Percentiles rank a stretch among this genome's conserved stretches.
phyloP scores from a whole-genome alignment of 2,888 invertebrate genomes.

The Drosophila multiciliata region DNA sequence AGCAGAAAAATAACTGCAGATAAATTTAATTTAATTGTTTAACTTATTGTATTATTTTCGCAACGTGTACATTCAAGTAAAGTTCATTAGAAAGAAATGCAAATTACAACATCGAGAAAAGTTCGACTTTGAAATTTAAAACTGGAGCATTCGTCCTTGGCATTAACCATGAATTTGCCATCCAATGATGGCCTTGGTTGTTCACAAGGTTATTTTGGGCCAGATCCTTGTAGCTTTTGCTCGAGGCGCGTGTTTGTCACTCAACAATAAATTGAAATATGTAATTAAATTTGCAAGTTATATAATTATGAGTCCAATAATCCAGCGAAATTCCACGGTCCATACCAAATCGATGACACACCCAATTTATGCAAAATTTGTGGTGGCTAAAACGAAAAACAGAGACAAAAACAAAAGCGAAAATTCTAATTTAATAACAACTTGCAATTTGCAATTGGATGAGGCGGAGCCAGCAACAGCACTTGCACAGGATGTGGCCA shows the following conservation, averaged over 20 bases:
- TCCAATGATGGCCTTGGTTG: not conserved
- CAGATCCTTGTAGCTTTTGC: conserved; percentile 2
- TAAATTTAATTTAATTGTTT: not conserved
- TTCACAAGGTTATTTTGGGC: conserved; percentile 6
- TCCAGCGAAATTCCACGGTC: not conserved
- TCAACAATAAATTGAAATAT: conserved; percentile 55
- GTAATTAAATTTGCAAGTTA: conserved; percentile 62
- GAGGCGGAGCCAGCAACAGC: conserved; percentile 13
- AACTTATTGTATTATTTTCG: not conserved
- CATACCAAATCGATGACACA: conserved; percentile 18
- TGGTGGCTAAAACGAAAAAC: not conserved
- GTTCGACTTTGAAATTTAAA: not conserved
- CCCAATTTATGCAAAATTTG: conserved; percentile 14
- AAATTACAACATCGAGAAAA: not conserved
- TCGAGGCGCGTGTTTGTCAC: conserved; percentile 12
- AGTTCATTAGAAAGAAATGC: not conserved
- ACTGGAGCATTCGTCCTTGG: conserved; percentile 6
- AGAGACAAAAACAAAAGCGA: conserved; percentile 15
- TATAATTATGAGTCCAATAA: not conserved
- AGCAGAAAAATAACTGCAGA: not conserved
- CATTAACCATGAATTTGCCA: conserved; percentile 2
- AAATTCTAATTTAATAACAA: conserved; percentile 68
- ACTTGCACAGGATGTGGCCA: conserved; percentile 45
- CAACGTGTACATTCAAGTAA: not conserved
- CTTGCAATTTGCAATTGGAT: conserved; percentile 5